Percentiles rank a stretch among this genome's conserved stretches.
These are phyloP conservation scores for Ochotona princeps DNA, from an alignment of 2,113 vertebrate genomes.

Conservation along the genomic window DNA sequence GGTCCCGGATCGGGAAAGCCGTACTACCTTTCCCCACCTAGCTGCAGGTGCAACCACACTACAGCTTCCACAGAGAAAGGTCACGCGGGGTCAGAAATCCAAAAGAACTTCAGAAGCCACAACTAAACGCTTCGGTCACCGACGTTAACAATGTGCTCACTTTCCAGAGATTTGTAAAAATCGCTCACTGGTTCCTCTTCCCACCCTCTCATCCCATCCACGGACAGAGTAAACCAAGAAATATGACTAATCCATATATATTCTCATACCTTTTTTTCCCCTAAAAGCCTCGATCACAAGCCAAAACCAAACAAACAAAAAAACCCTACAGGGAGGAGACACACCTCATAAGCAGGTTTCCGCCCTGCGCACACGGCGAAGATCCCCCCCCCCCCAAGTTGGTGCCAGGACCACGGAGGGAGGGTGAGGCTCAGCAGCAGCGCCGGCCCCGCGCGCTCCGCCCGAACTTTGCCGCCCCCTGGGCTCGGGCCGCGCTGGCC, in stretches of 20 bases:
- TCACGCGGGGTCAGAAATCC: not conserved
- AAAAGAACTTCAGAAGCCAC: slow-evolving; percentile 47
- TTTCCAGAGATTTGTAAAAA: not conserved
- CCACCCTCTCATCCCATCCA: not conserved
- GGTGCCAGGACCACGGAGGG: not conserved
- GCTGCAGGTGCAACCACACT: not conserved
- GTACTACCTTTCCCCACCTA: not conserved
- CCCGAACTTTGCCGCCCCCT: slow-evolving; percentile 4
- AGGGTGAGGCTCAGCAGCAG: too few relatives aligned
- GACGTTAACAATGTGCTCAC: not conserved
- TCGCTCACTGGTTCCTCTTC: not conserved
- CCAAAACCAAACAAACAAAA: too few relatives aligned
- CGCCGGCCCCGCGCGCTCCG: too few relatives aligned
- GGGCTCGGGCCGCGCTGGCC: not conserved
- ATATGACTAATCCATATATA: not conserved
- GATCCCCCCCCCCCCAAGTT: not conserved
- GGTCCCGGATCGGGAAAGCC: not conserved
- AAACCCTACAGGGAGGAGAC: not conserved
- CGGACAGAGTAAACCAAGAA: not conserved
- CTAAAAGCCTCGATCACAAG: not conserved
- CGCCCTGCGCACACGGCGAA: not conserved
- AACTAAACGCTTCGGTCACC: not conserved
- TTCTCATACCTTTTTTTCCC: not conserved
- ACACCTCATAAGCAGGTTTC: not conserved
- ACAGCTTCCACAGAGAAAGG: not conserved